Evolutionary conservation across 2,797 vertebrate genomes (phyloP), one percentile per base, ranked within the genome.

Genomic region (Manis javanica): DNA sequence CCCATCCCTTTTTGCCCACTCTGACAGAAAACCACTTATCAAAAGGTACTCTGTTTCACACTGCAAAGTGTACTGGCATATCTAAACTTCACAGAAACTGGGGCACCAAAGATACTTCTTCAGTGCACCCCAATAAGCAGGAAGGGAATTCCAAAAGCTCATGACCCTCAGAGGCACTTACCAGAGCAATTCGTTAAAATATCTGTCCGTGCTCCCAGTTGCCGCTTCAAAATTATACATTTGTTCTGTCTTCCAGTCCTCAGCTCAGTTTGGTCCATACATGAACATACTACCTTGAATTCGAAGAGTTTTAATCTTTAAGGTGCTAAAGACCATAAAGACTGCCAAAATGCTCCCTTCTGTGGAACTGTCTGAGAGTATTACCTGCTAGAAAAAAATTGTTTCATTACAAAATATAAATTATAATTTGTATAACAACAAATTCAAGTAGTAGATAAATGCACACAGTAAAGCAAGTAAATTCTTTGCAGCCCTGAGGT

Each of bases 301-400:
- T 94, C 59, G 93, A 91, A 96, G 53, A 81, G 37, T 83, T 89
- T 88, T 86, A 24, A 87, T 89, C 61, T 81, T 93, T 87, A 92
- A 78, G 24, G 16, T 81, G 63, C 87, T 63, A 53, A 59, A 66
- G 37, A 78, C 72, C 88, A 15, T 55, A 59, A 84, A 93, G 63
- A 94, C 26, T 59, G 75, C 79, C 59, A 51, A 46, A 85, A 94
- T 37, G 15, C 37, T 96, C 46, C 68, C 57, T 63, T 95, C 46
- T 95, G 31, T 85, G 61, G 46, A 95, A 93, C 9, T 92, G 15
- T 93, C 72, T 85, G 51, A 77, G 64, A 96, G 13, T 95, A 91
- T 71, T 68, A 86, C 39, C 42, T 85, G 23, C 74, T 83, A 87
- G 78, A 42, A 94, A 91, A 95, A 77, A 74, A 59, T 4, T 19